Conservation (phyloP, 2,113 vertebrate species). For the Cygnus buccinator region DNA sequence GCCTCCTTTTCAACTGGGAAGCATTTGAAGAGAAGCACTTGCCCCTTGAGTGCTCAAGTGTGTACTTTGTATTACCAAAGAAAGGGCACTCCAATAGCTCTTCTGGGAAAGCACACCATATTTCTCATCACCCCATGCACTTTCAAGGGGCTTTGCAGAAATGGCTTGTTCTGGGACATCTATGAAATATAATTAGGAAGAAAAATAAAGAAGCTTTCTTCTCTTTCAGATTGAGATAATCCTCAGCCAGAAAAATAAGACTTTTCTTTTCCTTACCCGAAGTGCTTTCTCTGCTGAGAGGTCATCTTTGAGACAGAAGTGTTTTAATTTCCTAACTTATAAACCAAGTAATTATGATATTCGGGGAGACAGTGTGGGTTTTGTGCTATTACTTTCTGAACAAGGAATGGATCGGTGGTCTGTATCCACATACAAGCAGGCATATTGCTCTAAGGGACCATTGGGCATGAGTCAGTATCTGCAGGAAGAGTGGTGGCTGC, state of each 20-base stretch:
- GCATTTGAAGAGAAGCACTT: slow-evolving; percentile 49
- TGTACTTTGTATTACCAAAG: slow-evolving; percentile 56
- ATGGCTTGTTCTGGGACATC: slow-evolving; percentile 46
- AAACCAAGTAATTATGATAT: slow-evolving; percentile 22
- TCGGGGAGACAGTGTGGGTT: neutral
- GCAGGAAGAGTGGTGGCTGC: neutral
- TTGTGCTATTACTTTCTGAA: neutral
- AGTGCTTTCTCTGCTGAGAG: neutral
- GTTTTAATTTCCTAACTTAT: slow-evolving; percentile 32
- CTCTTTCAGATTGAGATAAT: slow-evolving; percentile 30
- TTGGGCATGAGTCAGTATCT: neutral
- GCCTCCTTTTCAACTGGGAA: slow-evolving; percentile 53
- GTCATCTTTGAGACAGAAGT: slow-evolving; percentile 25
- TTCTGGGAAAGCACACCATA: slow-evolving; percentile 64
- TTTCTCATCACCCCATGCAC: slow-evolving; percentile 50
- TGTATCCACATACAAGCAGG: neutral
- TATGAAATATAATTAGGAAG: slow-evolving; percentile 62
- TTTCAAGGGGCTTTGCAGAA: slow-evolving; percentile 57
- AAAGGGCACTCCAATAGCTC: slow-evolving; percentile 67
- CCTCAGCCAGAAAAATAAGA: slow-evolving; percentile 19
- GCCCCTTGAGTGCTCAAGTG: slow-evolving; percentile 67
- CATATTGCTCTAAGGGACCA: neutral
- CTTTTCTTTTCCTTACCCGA: neutral
- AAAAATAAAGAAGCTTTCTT: slow-evolving; percentile 62
- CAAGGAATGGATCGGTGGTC: neutral